Conservation (phyloP, 1,140 invertebrate genomes). For the Pogonus chalceus region DNA sequence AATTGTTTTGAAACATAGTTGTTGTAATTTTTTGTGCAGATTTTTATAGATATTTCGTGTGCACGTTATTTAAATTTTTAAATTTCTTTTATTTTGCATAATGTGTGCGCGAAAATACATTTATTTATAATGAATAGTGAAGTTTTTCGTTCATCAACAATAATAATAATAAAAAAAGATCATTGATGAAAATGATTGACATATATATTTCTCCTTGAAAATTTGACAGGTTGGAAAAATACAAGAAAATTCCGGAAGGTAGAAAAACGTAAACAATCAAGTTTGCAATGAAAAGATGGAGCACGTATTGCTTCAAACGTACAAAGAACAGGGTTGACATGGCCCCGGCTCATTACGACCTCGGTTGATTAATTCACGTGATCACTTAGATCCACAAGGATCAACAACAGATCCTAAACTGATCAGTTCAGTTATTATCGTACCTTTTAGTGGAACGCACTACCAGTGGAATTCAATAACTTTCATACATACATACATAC, state of each 20-base stretch:
- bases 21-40: too few species aligned
- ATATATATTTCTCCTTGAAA: neutral
- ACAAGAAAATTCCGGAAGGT: neutral
- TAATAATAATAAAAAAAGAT: neutral
- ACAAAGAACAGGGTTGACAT: constrained; percentile 31
- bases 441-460: too few species aligned
- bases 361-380: constrained; percentile 15
- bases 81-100: too few species aligned
- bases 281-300: constrained; percentile 31
- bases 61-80: too few species aligned
- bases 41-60: too few species aligned
- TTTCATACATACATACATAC: neutral
- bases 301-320: constrained; percentile 31
- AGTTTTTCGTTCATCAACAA: constrained; percentile 3
- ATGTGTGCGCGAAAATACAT: too few species aligned
- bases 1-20: too few species aligned
- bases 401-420: neutral
- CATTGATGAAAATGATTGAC: neutral
- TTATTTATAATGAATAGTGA: too few species aligned
- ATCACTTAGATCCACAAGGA: neutral
- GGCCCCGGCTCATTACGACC: constrained; percentile 19
- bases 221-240: neutral
- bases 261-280: neutral
- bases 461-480: neutral
- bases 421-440: too few species aligned